Conservation (phyloP, 2,113 vertebrate genomes). For the Clarias macrocephalus region DNA sequence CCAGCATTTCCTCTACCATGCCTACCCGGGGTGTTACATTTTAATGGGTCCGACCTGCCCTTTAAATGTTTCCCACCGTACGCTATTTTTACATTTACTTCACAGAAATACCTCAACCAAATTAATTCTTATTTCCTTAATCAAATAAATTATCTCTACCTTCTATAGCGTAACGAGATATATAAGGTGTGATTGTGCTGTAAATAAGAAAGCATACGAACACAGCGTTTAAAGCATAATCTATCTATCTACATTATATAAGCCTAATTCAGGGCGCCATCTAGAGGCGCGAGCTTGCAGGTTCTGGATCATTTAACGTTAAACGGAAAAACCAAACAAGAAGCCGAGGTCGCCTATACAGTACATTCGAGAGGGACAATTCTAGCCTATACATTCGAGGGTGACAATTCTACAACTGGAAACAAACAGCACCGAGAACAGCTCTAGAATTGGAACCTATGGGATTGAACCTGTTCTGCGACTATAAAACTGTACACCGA, state of each 20-base stretch:
- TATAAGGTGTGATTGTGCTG: neutral
- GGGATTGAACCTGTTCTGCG: too few species aligned
- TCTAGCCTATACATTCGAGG: too few species aligned
- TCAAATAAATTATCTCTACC: too few species aligned
- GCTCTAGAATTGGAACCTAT: too few species aligned
- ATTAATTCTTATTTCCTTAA: neutral
- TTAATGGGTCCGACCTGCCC: conserved; percentile 10
- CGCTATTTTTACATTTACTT: neutral
- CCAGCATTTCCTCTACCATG: neutral
- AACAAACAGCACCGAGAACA: too few species aligned
- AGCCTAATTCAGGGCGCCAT: neutral
- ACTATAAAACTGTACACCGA: too few species aligned
- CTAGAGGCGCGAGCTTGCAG: neutral
- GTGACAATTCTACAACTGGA: too few species aligned
- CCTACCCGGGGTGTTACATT: conserved; percentile 42
- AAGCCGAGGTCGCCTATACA: neutral
- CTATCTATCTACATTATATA: too few species aligned
- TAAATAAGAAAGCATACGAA: neutral
- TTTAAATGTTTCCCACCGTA: neutral
- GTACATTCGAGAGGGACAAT: too few species aligned
- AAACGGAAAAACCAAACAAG: neutral
- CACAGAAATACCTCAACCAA: neutral
- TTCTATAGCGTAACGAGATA: too few species aligned
- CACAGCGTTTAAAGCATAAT: neutral
- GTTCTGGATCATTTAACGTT: neutral